Evolutionary conservation across 2,888 invertebrate genomes (phyloP).

Genomic region (Eurytoma californica): DNA sequence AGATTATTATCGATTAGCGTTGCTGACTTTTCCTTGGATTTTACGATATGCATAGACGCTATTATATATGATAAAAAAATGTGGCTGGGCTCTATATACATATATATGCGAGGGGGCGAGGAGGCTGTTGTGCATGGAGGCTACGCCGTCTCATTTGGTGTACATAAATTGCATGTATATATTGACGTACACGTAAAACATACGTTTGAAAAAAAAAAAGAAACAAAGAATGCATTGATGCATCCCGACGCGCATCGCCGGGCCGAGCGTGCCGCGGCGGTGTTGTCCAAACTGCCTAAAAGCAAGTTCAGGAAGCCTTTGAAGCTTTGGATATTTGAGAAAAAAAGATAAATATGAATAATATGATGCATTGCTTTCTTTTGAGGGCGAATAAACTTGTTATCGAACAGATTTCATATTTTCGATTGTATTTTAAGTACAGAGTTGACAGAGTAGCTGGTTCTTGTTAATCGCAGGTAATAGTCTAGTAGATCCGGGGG

Average conservation of each 20-base stretch:
- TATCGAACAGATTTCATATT: constrained; percentile 51
- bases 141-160: constrained; percentile 40
- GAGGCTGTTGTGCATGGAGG: constrained; percentile 14
- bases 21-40: constrained; percentile 26
- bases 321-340: constrained; percentile 13
- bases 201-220: not conserved
- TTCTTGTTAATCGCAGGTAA: constrained; percentile 46
- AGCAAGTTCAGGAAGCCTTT: constrained; percentile 54
- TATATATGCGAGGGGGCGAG: not conserved
- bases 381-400: constrained; percentile 45
- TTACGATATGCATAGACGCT: not conserved
- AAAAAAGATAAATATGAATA: not conserved
- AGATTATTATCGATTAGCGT: constrained; percentile 10
- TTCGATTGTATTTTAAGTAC: constrained; percentile 55
- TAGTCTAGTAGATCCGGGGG: too few relatives aligned
- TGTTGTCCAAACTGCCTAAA: constrained; percentile 56
- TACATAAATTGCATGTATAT: constrained; percentile 35
- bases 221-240: constrained; percentile 9
- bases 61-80: not conserved
- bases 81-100: not conserved
- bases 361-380: constrained; percentile 45
- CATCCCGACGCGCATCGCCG: constrained; percentile 29
- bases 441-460: constrained; percentile 36
- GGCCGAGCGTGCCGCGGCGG: constrained; percentile 27
- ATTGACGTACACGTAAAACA: not conserved